Evolutionary conservation across 2,888 invertebrate species (phyloP), one percentile per base, ranked within the genome.

Genomic region (Drosophila ustulata): DNA sequence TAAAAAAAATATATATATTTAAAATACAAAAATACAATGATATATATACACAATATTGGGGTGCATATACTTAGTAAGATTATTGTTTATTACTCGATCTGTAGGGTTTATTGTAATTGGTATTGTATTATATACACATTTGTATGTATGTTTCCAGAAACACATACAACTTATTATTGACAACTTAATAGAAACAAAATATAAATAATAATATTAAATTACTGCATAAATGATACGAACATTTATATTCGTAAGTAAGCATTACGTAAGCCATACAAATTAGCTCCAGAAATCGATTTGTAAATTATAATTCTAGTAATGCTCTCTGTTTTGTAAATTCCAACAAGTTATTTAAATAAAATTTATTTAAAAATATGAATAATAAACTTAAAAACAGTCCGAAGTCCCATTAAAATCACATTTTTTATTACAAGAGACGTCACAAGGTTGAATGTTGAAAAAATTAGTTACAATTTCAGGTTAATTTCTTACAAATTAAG

Each of bases 271-370:
- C 67, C 69, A 73, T 66, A 74, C 59, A 74, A 74, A 70, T 78
- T 86, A 81, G 82, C 74, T 81, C 79, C 77, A 66, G 58, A 82
- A 50, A 78, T 63, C 76, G 43, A 86, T 80, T 83, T 80, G 87
- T 83, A 80, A 82, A 82, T 80, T 80, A 82, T 68, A 78, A 75
- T 71, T 75, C 76, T 87, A 83, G 81, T 71, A 78, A 78, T 76
- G 74, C 85, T 83, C 81, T 88, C 84, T 85, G 85, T 85, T 85
- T 85, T 85, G 85, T 85, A 85, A 83, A 85, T 88, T 82, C 81
- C 71, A 83, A 80, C 81, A 86, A 85, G 85, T 85, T 85, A 85
- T 86, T 85, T 88, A 85, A 85, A 85, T 85, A 86, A 85, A 85
- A 85, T 85, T 88, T 81, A 85, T 88, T 85, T 83, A 86, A 88